phyloP scores from a whole-genome alignment of 2,113 vertebrate species.

The Pseudolaguvia tuberculata region DNA sequence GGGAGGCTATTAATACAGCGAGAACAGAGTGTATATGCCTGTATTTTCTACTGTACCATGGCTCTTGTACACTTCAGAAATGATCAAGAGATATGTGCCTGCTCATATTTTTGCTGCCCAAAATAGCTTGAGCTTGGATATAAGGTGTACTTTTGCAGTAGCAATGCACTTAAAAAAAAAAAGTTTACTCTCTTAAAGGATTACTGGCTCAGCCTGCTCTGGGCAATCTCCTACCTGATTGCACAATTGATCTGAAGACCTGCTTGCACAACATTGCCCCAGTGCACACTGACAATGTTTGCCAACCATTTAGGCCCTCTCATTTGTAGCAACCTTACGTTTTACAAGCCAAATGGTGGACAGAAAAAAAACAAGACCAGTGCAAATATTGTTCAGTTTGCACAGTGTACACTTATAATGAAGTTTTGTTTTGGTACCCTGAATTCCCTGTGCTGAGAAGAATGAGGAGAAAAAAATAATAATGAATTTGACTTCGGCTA shows the following conservation, averaged over 20 bases:
- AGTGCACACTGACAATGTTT: slow-evolving; percentile 49
- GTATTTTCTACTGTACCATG: slow-evolving; percentile 5
- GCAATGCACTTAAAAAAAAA: slow-evolving; percentile 6
- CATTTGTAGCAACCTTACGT: slow-evolving; percentile 43
- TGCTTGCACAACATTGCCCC: slow-evolving; percentile 35
- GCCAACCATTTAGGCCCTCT: slow-evolving; percentile 45
- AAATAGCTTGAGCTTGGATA: slow-evolving; percentile 14
- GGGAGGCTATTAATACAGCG: slow-evolving; percentile 23
- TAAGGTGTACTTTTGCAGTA: slow-evolving; percentile 17
- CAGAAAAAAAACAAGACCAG: slow-evolving; percentile 13
- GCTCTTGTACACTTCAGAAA: slow-evolving; percentile 20
- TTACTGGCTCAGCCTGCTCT: slow-evolving; percentile 33
- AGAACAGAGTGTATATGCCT: background rate
- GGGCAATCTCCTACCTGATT: slow-evolving; percentile 52
- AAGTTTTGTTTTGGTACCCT: slow-evolving; percentile 31
- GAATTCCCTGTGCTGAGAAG: background rate
- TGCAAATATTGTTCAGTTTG: slow-evolving; percentile 20
- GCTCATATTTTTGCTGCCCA: slow-evolving; percentile 1
- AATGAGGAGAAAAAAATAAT: background rate
- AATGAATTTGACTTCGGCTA: background rate
- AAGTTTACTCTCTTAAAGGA: slow-evolving; percentile 32
- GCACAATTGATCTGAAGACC: slow-evolving; percentile 46
- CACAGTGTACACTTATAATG: slow-evolving; percentile 21
- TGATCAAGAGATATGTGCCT: background rate
- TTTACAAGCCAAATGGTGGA: slow-evolving; percentile 27